These are phyloP conservation scores for Leptogaster cylindrica DNA, from an alignment of 2,888 invertebrate species.

Conservation along the genomic window DNA sequence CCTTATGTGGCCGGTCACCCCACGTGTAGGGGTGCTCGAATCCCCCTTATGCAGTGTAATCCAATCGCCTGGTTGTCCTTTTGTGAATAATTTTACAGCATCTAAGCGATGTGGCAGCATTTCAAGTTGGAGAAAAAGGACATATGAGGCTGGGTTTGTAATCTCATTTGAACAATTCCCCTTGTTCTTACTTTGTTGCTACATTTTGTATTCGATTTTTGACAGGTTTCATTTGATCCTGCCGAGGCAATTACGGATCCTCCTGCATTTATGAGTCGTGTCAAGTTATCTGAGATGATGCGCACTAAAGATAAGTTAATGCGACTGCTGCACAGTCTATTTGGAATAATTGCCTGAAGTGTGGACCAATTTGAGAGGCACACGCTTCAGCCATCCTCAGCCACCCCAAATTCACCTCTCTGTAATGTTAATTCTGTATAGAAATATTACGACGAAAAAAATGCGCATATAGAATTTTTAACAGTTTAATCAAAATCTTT, in stretches of 20 bases:
- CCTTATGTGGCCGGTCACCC: no score
- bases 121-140: neutral
- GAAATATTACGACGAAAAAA: no score
- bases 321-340: conserved; percentile 9
- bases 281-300: conserved; percentile 38
- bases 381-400: conserved; percentile 17
- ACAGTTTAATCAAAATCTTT: no score
- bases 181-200: conserved; percentile 5
- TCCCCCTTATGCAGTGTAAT: conserved; percentile 46
- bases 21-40: conserved; percentile 1
- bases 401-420: no score
- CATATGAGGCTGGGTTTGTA: conserved; percentile 28
- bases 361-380: conserved; percentile 45
- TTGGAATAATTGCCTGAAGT: conserved; percentile 39
- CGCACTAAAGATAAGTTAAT: conserved; percentile 41
- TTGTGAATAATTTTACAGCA: conserved; percentile 31
- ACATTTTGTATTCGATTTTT: conserved; percentile 41
- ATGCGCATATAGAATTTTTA: no score
- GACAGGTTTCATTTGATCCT: conserved; percentile 42
- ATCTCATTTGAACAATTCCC: conserved; percentile 36
- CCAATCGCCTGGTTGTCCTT: conserved; percentile 46
- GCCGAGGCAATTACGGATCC: conserved; percentile 34
- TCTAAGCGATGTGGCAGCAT: conserved; percentile 21
- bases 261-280: conserved; percentile 24
- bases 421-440: no score